Evolutionary conservation across 2,888 invertebrate genomes (phyloP).

Genomic region (Morpho helenor): DNA sequence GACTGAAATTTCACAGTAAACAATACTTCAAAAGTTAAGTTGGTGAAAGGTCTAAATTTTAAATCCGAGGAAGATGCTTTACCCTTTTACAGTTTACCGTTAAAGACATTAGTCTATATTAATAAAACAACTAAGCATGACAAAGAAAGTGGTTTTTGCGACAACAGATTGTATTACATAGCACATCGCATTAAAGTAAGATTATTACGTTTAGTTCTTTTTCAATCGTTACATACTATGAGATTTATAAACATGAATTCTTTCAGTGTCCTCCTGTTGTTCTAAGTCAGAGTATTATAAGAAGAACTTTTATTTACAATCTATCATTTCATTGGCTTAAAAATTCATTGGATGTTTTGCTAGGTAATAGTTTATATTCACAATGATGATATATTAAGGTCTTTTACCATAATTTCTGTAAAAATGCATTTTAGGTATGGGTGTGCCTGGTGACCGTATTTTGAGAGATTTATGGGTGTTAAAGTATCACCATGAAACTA

Average conservation of each 20-base stretch:
- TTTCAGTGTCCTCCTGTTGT: constrained; percentile 58
- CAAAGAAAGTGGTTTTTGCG: constrained; percentile 49
- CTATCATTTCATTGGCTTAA: constrained; percentile 77
- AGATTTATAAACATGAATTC: constrained; percentile 12
- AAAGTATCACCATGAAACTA: constrained; percentile 76
- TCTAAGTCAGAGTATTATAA: constrained; percentile 66
- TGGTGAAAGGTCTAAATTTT: constrained; percentile 62
- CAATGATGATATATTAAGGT: not conserved
- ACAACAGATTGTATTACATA: constrained; percentile 80
- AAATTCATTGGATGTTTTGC: constrained; percentile 70
- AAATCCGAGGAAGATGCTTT: constrained; percentile 68
- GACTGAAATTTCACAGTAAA: constrained; percentile 33
- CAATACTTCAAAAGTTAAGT: constrained; percentile 46
- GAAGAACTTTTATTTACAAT: constrained; percentile 75
- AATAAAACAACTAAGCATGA: constrained; percentile 59
- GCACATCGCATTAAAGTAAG: constrained; percentile 65
- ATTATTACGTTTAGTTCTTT: not conserved
- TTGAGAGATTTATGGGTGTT: constrained; percentile 82
- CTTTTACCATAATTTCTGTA: no score
- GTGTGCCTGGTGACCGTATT: constrained; percentile 74
- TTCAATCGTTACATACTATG: no score
- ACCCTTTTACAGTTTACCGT: constrained; percentile 70
- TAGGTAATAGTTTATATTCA: constrained; percentile 47
- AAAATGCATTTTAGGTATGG: constrained; percentile 54
- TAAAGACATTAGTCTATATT: constrained; percentile 50